Evolutionary conservation across 2,113 vertebrate species (phyloP), one percentile per base, ranked within the genome.

Genomic region (Nesogale talazaci): DNA sequence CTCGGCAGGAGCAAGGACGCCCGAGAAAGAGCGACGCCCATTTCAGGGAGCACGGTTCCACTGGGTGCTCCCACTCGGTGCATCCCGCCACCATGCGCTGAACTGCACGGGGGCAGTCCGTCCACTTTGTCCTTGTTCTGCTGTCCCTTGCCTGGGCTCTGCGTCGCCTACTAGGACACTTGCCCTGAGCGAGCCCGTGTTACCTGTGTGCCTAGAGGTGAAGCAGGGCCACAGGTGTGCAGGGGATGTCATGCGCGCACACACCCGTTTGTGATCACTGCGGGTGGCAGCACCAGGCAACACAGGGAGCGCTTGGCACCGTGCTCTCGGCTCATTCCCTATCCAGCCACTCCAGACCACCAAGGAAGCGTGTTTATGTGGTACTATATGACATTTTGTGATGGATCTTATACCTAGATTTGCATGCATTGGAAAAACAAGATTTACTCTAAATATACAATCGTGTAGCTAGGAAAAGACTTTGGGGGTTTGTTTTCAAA

Each of bases 121-220:
- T 72, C 36, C 36, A 38, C 70, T 72, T 67, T 23, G 38, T 1
- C 3, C 31, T 1, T 0, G 8, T 29, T 34, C 29, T 75, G 0
- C 11, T 56, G 1, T n/a, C 42, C 17, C 10, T 22, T 56, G 1
- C 4, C 27, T 16, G 0, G 4, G 4, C 16, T 65, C 75, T 16
- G 0, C 0, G n/a, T n/a, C 36, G 12, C 40, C 23, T 2, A 29
- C 11, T 12, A 74, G 29, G 20, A 22, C 31, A 1, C 34, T 2
- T 38, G 46, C 15, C 31, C 22, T 12, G 46, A 52, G 10, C 6
- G 12, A 15, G 7, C n/a, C 57, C 23, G n/a, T n/a, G n/a, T 56
- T 6, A 70, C 38, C 27, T 29, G 8, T n/a, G 2, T 72, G 46
- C 29, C 0, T 14, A 23, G 23, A 85, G 29, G 67, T 57, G 65